These are phyloP conservation scores for Mustela nigripes DNA, from an alignment of 2,113 vertebrate genomes.

Conservation along the genomic window DNA sequence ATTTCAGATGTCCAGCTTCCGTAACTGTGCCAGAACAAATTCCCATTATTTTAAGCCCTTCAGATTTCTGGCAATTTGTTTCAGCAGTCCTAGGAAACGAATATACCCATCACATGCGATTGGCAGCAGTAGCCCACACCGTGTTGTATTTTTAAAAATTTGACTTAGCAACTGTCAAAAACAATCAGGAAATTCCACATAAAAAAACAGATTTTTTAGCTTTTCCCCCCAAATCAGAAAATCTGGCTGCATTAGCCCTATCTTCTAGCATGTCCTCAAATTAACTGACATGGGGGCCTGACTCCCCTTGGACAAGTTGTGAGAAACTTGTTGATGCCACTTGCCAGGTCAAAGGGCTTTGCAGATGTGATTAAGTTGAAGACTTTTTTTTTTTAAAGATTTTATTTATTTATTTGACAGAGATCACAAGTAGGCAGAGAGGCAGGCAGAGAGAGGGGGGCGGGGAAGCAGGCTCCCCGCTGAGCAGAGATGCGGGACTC, in stretches of 20 bases:
- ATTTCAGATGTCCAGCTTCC: background rate
- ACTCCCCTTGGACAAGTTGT: background rate
- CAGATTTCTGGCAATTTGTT: background rate
- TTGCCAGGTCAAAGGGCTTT: background rate
- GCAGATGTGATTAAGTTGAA: background rate
- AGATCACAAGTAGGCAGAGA: no score
- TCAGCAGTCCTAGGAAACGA: background rate
- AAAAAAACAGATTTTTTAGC: background rate
- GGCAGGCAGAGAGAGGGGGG: no score
- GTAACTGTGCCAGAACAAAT: background rate
- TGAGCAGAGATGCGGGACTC: no score
- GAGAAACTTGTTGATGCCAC: background rate
- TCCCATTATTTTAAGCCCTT: background rate
- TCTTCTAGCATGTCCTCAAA: background rate
- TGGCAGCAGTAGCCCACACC: background rate
- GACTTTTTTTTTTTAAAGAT: no score
- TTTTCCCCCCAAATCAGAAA: background rate
- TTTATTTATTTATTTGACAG: no score
- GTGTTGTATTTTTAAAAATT: background rate
- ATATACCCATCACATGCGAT: background rate
- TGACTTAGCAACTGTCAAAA: background rate
- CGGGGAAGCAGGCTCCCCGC: no score
- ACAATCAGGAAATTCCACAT: background rate
- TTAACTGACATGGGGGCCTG: no score
- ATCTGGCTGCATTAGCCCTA: background rate